phyloP scores from a whole-genome alignment of 2,113 vertebrate species.

The Poicephalus meyeri region DNA sequence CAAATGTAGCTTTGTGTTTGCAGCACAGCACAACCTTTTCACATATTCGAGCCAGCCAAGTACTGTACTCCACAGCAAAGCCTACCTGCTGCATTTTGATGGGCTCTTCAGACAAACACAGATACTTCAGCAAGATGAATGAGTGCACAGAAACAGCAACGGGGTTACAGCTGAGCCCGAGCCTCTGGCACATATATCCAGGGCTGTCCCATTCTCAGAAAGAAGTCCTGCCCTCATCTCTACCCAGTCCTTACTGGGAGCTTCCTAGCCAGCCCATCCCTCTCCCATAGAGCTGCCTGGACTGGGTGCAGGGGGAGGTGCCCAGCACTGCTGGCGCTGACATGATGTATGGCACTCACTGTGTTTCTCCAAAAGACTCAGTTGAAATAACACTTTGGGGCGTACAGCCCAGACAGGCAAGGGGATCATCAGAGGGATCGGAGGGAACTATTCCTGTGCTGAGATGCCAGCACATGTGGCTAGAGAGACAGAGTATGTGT shows the following conservation, averaged over 20 bases:
- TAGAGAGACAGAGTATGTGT: background rate
- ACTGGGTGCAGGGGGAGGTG: background rate
- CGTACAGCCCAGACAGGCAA: background rate
- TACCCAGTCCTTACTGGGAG: background rate
- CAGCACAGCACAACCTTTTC: background rate
- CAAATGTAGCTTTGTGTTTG: background rate
- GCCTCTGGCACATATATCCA: background rate
- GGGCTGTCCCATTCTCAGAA: background rate
- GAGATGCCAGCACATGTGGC: background rate
- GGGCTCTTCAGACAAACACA: background rate
- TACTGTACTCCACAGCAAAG: background rate
- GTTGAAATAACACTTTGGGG: background rate
- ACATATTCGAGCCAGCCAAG: fast-evolving
- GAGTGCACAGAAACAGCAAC: background rate
- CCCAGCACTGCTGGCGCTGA: background rate
- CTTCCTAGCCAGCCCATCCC: background rate
- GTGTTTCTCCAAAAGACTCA: background rate
- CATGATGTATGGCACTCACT: background rate
- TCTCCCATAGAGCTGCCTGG: fast-evolving
- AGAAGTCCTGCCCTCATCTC: background rate
- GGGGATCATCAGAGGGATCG: fast-evolving
- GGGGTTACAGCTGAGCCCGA: background rate
- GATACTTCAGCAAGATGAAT: background rate
- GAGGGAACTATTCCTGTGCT: background rate
- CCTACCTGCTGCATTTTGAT: background rate